Conservation (phyloP, 2,888 invertebrate species). For the Metallyticus violacea region DNA sequence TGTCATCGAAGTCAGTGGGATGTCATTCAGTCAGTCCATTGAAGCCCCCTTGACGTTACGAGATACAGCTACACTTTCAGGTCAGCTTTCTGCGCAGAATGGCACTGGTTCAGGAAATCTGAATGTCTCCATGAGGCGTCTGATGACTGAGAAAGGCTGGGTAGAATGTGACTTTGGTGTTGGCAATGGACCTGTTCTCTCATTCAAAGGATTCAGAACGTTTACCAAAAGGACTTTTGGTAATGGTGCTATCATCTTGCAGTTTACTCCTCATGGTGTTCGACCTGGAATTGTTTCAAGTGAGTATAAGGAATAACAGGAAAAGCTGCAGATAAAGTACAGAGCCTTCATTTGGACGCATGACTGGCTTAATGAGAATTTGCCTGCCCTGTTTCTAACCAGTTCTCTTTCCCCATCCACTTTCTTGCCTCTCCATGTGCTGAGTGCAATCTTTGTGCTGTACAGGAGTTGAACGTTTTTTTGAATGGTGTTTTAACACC, state of each 20-base stretch:
- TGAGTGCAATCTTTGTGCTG: too few relatives aligned
- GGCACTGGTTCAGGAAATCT: conserved; percentile 82
- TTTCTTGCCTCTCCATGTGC: background rate
- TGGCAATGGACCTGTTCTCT: conserved; percentile 78
- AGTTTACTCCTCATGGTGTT: conserved; percentile 74
- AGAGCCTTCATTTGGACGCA: too few relatives aligned
- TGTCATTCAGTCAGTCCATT: conserved; percentile 89
- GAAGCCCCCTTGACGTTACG: conserved; percentile 86
- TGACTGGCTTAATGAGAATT: too few relatives aligned
- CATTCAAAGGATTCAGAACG: conserved; percentile 75
- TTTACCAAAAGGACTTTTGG: conserved; percentile 70
- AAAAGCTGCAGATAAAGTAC: too few relatives aligned
- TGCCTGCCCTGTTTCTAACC: too few relatives aligned
- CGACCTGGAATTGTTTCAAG: conserved; percentile 75
- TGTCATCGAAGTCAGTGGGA: conserved; percentile 84
- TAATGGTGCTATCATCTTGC: conserved; percentile 72
- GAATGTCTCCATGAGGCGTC: conserved; percentile 69
- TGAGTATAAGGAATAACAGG: too few relatives aligned
- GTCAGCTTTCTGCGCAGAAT: conserved; percentile 81
- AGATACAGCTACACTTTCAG: conserved; percentile 81
- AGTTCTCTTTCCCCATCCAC: background rate
- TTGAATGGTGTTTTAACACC: too few relatives aligned
- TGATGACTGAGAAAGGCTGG: conserved; percentile 83
- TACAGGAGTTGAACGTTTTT: too few relatives aligned
- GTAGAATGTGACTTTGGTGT: conserved; percentile 81